A percentile compares a stretch with the other conserved stretches of the same genome.
Conservation (phyloP, 2,113 vertebrate species). For the Macrotis lagotis region DNA sequence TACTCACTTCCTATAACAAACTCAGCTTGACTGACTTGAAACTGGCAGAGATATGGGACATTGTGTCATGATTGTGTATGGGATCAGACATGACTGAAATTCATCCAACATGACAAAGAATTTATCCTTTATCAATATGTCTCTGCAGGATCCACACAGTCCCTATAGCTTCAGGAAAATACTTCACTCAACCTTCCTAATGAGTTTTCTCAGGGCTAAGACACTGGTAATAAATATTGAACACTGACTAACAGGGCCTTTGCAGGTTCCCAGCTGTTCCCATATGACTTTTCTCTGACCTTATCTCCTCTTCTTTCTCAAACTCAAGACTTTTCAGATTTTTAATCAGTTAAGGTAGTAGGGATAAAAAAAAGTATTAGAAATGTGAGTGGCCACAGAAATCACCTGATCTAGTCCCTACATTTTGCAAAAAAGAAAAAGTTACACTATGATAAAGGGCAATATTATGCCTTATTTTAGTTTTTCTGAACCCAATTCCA, state of each 20-base stretch:
- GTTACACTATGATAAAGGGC: not conserved
- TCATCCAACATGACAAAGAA: not conserved
- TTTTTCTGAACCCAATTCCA: not conserved
- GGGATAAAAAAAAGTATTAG: slow-evolving; percentile 2
- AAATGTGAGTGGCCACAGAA: not conserved
- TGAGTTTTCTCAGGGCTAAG: not conserved
- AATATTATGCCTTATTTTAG: not conserved
- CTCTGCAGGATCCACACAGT: not conserved
- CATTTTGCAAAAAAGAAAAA: not conserved
- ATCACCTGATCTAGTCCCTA: not conserved
- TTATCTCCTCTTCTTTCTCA: not conserved
- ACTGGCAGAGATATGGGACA: not conserved
- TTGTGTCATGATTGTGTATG: not conserved
- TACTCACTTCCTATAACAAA: not conserved
- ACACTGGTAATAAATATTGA: not conserved
- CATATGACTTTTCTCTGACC: not conserved
- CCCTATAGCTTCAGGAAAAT: not conserved
- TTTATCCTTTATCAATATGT: not conserved
- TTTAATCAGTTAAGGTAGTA: not conserved
- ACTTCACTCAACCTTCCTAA: not conserved
- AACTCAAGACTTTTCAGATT: not conserved
- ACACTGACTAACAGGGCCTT: not conserved
- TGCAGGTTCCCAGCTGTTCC: not conserved
- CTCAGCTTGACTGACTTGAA: slow-evolving; percentile 7
- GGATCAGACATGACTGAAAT: not conserved